phyloP scores from a whole-genome alignment of 1,140 invertebrate genomes.

The Drosophila persimilis region DNA sequence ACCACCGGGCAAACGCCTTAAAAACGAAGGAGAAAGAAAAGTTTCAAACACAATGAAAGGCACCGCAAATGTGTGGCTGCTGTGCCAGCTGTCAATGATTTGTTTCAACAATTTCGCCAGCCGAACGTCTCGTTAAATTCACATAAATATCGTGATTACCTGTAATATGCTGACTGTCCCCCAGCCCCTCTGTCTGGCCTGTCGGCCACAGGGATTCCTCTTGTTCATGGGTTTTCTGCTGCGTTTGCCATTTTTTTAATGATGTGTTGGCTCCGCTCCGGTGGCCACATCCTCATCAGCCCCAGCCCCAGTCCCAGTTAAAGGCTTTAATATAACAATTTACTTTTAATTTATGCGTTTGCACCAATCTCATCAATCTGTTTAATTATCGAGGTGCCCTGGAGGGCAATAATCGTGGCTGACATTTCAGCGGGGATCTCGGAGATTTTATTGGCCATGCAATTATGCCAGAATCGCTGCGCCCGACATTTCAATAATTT shows the following conservation, averaged over 20 bases:
- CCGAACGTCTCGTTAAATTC: constrained; percentile 70
- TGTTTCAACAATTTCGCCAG: constrained; percentile 71
- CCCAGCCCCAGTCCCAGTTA: background rate
- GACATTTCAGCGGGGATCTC: constrained; percentile 60
- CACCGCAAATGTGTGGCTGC: constrained; percentile 54
- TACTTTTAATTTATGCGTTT: constrained; percentile 44
- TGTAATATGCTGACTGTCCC: constrained; percentile 61
- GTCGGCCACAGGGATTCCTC: constrained; percentile 44
- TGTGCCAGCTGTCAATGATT: constrained; percentile 75
- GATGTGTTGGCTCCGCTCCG: constrained; percentile 26
- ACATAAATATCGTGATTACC: constrained; percentile 79
- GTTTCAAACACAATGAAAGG: constrained; percentile 31
- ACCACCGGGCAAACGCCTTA: constrained; percentile 27
- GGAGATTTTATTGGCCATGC: constrained; percentile 59
- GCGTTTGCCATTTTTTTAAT: constrained; percentile 58
- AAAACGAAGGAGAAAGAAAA: constrained; percentile 26
- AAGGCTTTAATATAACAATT: constrained; percentile 51
- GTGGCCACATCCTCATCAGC: constrained; percentile 2
- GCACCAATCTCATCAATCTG: constrained; percentile 23
- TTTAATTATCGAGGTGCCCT: constrained; percentile 60
- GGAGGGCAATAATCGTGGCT: constrained; percentile 60
- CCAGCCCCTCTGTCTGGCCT: constrained; percentile 12
- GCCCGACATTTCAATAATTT: constrained; percentile 67
- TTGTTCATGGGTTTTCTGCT: constrained; percentile 36
- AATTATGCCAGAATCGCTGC: constrained; percentile 60